Conservation (phyloP, 2,113 vertebrate species). For the Malurus cyaneus region DNA sequence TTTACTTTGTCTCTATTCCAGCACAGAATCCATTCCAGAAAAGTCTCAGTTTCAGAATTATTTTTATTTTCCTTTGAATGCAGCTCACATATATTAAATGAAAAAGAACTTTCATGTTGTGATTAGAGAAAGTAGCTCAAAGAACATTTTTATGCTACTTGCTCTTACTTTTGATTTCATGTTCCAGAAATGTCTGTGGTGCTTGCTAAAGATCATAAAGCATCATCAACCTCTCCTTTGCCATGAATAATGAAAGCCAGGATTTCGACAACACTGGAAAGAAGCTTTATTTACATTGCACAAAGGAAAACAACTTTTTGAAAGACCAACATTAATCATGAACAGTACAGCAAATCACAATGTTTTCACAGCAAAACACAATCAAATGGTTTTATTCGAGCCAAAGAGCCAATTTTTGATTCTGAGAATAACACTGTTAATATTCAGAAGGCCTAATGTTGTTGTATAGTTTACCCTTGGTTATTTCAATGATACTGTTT, state of each 20-base stretch:
- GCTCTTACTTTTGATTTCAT: constrained; percentile 49
- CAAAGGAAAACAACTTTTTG: constrained; percentile 70
- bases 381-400: constrained; percentile 51
- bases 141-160: constrained; percentile 57
- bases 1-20: constrained; percentile 37
- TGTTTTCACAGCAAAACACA: constrained; percentile 57
- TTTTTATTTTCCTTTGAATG: constrained; percentile 23
- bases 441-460: not conserved
- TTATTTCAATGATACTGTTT: not conserved
- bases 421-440: constrained; percentile 10
- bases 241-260: constrained; percentile 71
- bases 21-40: not conserved
- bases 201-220: constrained; percentile 66
- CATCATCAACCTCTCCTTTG: constrained; percentile 55
- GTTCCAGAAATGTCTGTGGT: constrained; percentile 60
- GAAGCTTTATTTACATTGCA: constrained; percentile 70
- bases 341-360: constrained; percentile 56
- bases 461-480: not conserved
- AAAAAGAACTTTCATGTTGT: constrained; percentile 25
- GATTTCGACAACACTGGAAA: constrained; percentile 40
- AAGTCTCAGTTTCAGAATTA: not conserved
- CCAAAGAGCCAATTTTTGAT: constrained; percentile 17
- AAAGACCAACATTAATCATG: constrained; percentile 68
- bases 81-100: constrained; percentile 14
- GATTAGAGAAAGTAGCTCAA: constrained; percentile 45